Evolutionary conservation across 2,113 vertebrate genomes (phyloP).

Genomic region (Callorhinus ursinus): DNA sequence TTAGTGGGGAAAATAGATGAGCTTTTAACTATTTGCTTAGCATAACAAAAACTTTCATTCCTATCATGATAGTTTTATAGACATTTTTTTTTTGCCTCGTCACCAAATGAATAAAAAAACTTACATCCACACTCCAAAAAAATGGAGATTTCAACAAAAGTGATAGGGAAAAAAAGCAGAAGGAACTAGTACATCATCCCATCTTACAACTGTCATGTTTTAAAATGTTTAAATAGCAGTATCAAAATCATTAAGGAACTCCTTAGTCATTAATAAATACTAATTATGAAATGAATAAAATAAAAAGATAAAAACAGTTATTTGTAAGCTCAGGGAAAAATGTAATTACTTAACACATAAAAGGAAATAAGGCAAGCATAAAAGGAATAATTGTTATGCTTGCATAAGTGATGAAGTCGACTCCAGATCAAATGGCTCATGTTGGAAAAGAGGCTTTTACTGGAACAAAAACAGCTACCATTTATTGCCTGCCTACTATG

Average conservation of each 20-base stretch:
- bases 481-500: conserved; percentile 47
- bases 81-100: background rate
- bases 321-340: background rate
- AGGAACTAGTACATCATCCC: background rate
- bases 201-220: background rate
- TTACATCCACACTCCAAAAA: background rate
- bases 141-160: background rate
- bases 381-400: background rate
- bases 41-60: background rate
- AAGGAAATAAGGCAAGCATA: background rate
- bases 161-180: background rate
- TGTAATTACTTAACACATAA: background rate
- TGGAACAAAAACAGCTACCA: background rate
- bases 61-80: background rate
- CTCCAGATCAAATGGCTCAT: background rate
- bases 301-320: background rate
- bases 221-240: background rate
- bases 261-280: background rate
- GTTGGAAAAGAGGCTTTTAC: background rate
- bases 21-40: background rate
- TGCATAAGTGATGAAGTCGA: fast-evolving
- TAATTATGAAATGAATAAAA: conserved; percentile 6
- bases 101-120: background rate
- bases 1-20: fast-evolving
- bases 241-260: background rate